Percentiles rank a stretch among this genome's conserved stretches.
These are phyloP conservation scores for Pterobdella sp. DNA, from an alignment of 2,888 invertebrate species.

Conservation along the genomic window DNA sequence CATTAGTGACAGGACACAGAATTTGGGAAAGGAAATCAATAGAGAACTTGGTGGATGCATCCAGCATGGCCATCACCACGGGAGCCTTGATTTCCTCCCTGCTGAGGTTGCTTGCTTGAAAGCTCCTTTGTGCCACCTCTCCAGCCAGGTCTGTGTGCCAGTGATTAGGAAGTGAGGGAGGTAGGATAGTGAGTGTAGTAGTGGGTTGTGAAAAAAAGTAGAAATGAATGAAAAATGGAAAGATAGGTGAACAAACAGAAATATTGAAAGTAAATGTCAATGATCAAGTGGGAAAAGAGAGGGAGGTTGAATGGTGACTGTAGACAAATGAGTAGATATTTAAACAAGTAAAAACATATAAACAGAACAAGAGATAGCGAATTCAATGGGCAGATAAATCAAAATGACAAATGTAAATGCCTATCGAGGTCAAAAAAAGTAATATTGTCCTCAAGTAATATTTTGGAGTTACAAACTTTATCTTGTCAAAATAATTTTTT, in stretches of 20 bases:
- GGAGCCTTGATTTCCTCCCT: conserved; percentile 6
- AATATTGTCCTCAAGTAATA: no score
- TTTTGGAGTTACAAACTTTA: no score
- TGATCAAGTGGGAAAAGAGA: background rate
- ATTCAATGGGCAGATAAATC: no score
- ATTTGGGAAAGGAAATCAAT: conserved; percentile 20
- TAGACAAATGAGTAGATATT: background rate
- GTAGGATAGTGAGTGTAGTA: background rate
- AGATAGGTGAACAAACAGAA: background rate
- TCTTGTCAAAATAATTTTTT: no score
- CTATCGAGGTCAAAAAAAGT: no score
- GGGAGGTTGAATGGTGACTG: background rate
- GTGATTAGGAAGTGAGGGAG: background rate
- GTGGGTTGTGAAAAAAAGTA: background rate
- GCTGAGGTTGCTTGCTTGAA: background rate
- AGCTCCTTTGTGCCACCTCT: conserved; percentile 22
- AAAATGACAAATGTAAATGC: no score
- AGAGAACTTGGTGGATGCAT: conserved; percentile 3
- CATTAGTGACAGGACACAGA: background rate
- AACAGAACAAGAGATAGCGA: no score
- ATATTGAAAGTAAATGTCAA: background rate
- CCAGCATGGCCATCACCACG: background rate
- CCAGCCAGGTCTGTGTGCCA: conserved; percentile 21
- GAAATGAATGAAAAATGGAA: background rate
- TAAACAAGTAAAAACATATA: background rate